These are phyloP conservation scores for Enchytraeus crypticus DNA, from an alignment of 2,888 invertebrate species.

Conservation along the genomic window DNA sequence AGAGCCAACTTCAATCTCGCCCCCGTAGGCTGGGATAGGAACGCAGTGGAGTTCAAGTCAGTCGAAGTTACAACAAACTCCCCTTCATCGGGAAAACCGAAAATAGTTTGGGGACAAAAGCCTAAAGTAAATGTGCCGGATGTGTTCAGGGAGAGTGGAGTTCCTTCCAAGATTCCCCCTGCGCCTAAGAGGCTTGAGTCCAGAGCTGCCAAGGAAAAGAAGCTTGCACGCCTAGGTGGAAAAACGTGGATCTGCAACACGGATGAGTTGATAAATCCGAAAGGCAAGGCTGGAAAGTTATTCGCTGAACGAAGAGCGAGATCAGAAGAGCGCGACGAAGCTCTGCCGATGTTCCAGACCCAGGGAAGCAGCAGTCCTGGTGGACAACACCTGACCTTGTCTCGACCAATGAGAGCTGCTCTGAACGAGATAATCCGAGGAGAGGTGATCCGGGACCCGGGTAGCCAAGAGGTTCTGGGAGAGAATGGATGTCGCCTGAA, in stretches of 20 bases:
- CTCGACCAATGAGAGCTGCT: background rate
- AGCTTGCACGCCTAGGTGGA: background rate
- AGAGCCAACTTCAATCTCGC: background rate
- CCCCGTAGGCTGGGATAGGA: background rate
- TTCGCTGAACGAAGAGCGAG: constrained; percentile 71
- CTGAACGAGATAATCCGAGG: background rate
- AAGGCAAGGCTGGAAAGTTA: constrained; percentile 73
- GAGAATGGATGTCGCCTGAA: background rate
- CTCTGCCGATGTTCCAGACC: background rate
- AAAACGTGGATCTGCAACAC: constrained; percentile 62
- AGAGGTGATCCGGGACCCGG: background rate
- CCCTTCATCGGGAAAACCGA: background rate
- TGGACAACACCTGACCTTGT: background rate
- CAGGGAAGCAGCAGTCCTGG: background rate
- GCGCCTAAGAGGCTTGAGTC: background rate
- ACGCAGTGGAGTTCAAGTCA: background rate
- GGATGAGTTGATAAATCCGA: constrained; percentile 67
- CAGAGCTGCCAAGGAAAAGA: background rate
- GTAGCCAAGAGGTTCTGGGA: background rate
- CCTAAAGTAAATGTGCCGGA: no score
- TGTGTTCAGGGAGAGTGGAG: background rate
- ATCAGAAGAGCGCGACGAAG: constrained; percentile 54
- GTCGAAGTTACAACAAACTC: no score
- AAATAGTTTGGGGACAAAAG: background rate
- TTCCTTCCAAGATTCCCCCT: background rate